These are phyloP conservation scores for Nasonia giraulti DNA, from an alignment of 1,140 invertebrate genomes.

Conservation along the genomic window DNA sequence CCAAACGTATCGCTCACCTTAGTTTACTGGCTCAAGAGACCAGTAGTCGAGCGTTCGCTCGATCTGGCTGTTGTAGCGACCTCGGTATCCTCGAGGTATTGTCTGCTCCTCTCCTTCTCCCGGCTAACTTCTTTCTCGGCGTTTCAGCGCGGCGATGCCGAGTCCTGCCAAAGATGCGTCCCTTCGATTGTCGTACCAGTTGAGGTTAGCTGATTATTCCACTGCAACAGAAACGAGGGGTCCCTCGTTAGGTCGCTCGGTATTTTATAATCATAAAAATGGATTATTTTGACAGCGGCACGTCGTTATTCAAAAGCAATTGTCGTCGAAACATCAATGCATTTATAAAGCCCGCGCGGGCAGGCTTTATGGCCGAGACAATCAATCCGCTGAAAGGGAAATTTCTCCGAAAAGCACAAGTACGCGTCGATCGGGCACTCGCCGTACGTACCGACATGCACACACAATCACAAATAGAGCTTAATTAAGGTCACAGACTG, in stretches of 20 bases:
- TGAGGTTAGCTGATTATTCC: not conserved
- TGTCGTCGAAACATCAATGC: not conserved
- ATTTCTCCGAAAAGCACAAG: constrained; percentile 16
- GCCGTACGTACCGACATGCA: not conserved
- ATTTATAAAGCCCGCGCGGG: too few species aligned
- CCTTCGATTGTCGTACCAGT: too few species aligned
- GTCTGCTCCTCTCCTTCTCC: too few species aligned
- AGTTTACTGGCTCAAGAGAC: too few species aligned
- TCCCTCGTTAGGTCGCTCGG: too few species aligned
- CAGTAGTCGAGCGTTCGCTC: too few species aligned
- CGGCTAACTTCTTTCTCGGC: too few species aligned
- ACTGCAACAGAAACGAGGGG: not conserved
- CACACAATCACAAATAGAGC: not conserved
- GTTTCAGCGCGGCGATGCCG: not conserved
- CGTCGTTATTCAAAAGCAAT: not conserved
- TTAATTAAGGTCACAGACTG: constrained; percentile 28
- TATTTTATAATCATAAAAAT: too few species aligned
- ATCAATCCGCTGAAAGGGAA: constrained; percentile 1
- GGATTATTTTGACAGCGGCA: too few species aligned
- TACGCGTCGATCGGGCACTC: not conserved
- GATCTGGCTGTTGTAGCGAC: too few species aligned
- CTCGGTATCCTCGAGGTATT: too few species aligned
- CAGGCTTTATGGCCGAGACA: not conserved
- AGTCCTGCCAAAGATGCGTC: not conserved
- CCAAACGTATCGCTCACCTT: too few species aligned